A percentile compares a stretch with the other conserved stretches of the same genome.
Conservation (phyloP, 2,888 invertebrate genomes). For the Dicyrtomina minuta region DNA sequence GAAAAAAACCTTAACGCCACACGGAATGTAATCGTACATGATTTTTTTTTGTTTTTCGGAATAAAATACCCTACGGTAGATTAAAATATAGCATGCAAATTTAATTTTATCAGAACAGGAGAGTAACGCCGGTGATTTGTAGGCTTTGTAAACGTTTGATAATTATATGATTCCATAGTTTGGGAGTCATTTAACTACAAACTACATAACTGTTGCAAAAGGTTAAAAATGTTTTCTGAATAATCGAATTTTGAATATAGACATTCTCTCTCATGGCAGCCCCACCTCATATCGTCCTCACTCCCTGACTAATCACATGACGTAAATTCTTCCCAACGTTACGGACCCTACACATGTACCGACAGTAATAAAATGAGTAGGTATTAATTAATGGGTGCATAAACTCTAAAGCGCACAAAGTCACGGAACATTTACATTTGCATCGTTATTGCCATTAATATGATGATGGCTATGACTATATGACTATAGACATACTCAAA, state of each 20-base stretch:
- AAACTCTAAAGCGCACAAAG: conserved; percentile 30
- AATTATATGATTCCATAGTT: conserved; percentile 11
- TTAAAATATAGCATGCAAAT: conserved; percentile 14
- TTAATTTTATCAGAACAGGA: conserved; percentile 9
- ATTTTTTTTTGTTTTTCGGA: neutral
- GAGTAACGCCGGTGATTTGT: conserved; percentile 2
- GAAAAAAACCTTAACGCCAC: neutral
- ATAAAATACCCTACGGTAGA: neutral
- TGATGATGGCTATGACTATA: too few relatives aligned
- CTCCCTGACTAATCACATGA: conserved; percentile 28
- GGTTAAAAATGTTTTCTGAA: conserved; percentile 11
- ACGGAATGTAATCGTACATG: neutral
- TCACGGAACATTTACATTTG: conserved; percentile 35
- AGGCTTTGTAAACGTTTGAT: conserved; percentile 17
- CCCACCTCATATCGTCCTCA: conserved; percentile 32
- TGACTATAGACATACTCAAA: too few relatives aligned
- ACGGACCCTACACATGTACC: conserved; percentile 1
- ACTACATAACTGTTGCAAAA: conserved; percentile 2
- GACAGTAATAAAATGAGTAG: conserved; percentile 37
- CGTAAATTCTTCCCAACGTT: conserved; percentile 32
- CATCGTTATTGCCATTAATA: conserved; percentile 31
- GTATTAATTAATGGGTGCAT: conserved; percentile 37
- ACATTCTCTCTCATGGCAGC: conserved; percentile 17
- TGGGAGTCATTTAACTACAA: conserved; percentile 2
- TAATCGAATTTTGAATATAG: conserved; percentile 26